phyloP scores from a whole-genome alignment of 2,888 invertebrate species.

The Agapostemon virescens region DNA sequence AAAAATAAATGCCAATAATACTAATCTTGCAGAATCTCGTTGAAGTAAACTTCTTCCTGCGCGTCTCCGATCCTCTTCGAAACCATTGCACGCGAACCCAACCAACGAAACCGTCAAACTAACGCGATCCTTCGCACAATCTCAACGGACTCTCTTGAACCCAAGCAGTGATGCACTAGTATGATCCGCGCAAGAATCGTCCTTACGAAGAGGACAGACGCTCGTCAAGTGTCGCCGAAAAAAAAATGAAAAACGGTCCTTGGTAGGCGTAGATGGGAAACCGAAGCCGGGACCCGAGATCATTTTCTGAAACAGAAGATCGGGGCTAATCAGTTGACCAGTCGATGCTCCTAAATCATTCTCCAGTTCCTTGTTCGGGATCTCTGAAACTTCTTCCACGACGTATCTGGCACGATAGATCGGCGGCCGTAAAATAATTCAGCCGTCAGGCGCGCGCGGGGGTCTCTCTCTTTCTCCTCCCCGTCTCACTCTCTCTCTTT shows the following conservation, averaged over 20 bases:
- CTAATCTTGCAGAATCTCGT: no score
- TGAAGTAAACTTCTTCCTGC: no score
- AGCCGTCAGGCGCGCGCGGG: conserved; percentile 32
- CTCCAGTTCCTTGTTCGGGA: conserved; percentile 39
- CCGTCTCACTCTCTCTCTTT: neutral
- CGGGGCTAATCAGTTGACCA: conserved; percentile 28
- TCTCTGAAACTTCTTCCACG: conserved; percentile 29
- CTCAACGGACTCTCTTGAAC: neutral
- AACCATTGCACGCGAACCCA: no score
- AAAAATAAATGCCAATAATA: no score
- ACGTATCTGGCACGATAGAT: conserved; percentile 39
- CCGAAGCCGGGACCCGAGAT: conserved; percentile 12
- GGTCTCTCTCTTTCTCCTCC: neutral
- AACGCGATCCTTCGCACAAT: neutral
- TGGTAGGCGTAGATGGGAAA: neutral
- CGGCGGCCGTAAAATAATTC: conserved; percentile 32
- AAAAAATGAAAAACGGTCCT: neutral
- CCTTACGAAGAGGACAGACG: no score
- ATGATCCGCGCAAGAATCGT: no score
- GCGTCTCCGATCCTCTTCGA: no score
- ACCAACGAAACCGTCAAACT: neutral
- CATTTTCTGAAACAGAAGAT: conserved; percentile 29
- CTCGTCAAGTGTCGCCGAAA: neutral
- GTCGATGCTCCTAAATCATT: conserved; percentile 39
- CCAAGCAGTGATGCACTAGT: no score